phyloP scores from a whole-genome alignment of 2,113 vertebrate species.

The Perccottus glenii region DNA sequence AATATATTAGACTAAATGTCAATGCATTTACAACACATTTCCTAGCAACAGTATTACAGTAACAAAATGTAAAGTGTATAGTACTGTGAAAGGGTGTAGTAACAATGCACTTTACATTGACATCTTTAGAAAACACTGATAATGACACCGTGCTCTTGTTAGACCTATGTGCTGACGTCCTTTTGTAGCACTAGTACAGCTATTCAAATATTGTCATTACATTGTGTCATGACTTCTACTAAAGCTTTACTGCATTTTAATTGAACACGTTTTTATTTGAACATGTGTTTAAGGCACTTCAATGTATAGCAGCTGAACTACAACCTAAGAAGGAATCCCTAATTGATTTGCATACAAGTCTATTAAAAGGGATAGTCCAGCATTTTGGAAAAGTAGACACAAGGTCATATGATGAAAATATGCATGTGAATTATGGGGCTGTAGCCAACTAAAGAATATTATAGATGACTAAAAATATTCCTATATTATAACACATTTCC shows the following conservation, averaged over 20 bases:
- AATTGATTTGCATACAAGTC: constrained; percentile 7
- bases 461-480: no score
- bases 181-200: constrained; percentile 29
- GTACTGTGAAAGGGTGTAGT: not conserved
- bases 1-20: constrained; percentile 31
- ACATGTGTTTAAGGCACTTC: constrained; percentile 72
- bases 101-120: constrained; percentile 11
- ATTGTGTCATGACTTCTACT: constrained; percentile 30
- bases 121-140: constrained; percentile 36
- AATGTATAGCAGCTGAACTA: constrained; percentile 65
- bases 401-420: no score
- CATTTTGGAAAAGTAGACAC: not conserved
- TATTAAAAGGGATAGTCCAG: constrained; percentile 2
- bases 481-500: no score
- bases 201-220: constrained; percentile 23
- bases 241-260: constrained; percentile 49
- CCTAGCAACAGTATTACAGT: constrained; percentile 31
- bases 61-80: constrained; percentile 17
- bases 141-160: constrained; percentile 17
- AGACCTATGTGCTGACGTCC: constrained; percentile 18
- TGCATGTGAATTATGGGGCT: no score
- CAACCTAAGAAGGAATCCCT: constrained; percentile 39
- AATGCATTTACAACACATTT: constrained; percentile 42
- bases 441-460: no score
- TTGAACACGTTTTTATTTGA: constrained; percentile 31